Evolutionary conservation across 2,888 invertebrate species (phyloP), one percentile per base, ranked within the genome.

Genomic region (Galeruca laticollis): DNA sequence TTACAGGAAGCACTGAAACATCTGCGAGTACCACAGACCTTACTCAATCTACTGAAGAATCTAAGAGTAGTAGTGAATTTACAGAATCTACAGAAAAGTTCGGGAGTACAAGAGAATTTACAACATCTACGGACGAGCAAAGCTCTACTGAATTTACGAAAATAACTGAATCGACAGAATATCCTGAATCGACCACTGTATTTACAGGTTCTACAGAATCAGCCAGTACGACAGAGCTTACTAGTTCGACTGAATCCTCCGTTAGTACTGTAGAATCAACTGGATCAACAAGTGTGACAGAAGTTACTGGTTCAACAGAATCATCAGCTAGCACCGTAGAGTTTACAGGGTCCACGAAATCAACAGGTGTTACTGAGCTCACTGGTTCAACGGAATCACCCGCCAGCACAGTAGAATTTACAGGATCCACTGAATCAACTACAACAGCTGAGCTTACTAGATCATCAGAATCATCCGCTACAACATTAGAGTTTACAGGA

Each of bases 11-110:
- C 20, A 75, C 77, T 21, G 76, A 71, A 57, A 13, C 68, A 33
- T 73, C 73, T 21, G 74, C 59, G 51, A 64, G 57, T 26, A 77
- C 77, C 40, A 76, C 77, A 1, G 78, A 76, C 64, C 69, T 75
- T 33, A 74, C 78, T 21, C 75, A 68, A 8, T 67, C 71, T n/a
- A 72, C 61, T 6, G 70, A 77, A 75, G 26, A 26, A 26, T 26
- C 26, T 26, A 26, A 26, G 26, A 26, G 26, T 26, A 26, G 4
- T 5, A 26, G 26, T 26, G 26, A 26, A 69, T 69, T 75, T 51
- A 74, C 76, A 47, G 74, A 70, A 4, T 70, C 71, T 56, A 73
- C 75, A 6, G 76, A 74, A 69, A 54, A 69, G 37, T 70, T 72
- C 13, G 47, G 9, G 13, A 60, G n/a, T 51, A 47, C 20, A 73